Conservation (phyloP, 2,888 invertebrate genomes). For the Endotricha flammealis region DNA sequence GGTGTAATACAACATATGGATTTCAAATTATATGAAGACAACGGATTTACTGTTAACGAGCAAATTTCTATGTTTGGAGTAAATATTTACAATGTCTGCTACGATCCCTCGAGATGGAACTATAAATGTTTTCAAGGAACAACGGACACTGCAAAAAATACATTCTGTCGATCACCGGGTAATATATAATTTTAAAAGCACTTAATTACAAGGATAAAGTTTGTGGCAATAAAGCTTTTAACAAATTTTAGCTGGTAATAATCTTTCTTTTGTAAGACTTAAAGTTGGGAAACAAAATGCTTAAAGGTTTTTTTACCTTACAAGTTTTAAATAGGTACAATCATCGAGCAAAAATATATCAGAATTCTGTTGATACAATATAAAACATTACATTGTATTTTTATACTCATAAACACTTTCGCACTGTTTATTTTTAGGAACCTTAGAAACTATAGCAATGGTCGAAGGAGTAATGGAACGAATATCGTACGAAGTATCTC, state of each 20-base stretch:
- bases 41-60: constrained; percentile 55
- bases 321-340: no score
- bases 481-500: constrained; percentile 63
- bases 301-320: no score
- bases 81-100: constrained; percentile 32
- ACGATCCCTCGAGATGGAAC: constrained; percentile 36
- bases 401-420: no score
- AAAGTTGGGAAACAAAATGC: no score
- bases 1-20: constrained; percentile 74
- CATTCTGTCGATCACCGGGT: constrained; percentile 49
- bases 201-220: no score
- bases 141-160: constrained; percentile 48
- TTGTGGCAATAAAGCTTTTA: no score
- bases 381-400: no score
- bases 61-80: constrained; percentile 19
- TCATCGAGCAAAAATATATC: no score
- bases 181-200: constrained; percentile 6
- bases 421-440: constrained; percentile 27
- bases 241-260: no score
- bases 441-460: constrained; percentile 28
- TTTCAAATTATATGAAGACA: constrained; percentile 62
- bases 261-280: no score
- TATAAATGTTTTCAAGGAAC: constrained; percentile 32
- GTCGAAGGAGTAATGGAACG: constrained; percentile 79
- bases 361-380: no score